Evolutionary conservation across 2,888 invertebrate species (phyloP).

Genomic region (Anticlea derivata): DNA sequence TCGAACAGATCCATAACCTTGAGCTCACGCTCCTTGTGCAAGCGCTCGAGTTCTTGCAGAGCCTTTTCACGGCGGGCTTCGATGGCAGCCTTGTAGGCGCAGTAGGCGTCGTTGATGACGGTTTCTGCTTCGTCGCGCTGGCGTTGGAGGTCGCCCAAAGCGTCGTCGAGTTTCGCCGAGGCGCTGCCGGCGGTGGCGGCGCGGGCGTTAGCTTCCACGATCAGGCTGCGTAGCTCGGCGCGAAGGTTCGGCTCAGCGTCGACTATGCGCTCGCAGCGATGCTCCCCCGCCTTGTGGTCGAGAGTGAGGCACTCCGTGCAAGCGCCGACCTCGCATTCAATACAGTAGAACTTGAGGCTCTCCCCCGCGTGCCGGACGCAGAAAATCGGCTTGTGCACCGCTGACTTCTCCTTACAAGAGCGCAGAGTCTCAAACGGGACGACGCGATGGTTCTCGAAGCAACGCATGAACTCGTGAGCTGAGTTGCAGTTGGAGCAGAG

Average conservation of each 20-base stretch:
- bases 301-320: constrained; percentile 94
- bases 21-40: constrained; percentile 93
- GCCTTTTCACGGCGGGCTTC: constrained; percentile 92
- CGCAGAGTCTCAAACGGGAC: constrained; percentile 94
- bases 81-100: constrained; percentile 91
- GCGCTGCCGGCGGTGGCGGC: constrained; percentile 90
- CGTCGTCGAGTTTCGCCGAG: constrained; percentile 89
- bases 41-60: constrained; percentile 87
- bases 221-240: constrained; percentile 89
- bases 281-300: constrained; percentile 92
- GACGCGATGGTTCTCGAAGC: constrained; percentile 97
- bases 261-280: constrained; percentile 92
- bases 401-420: constrained; percentile 90
- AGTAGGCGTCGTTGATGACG: constrained; percentile 91
- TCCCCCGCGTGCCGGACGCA: constrained; percentile 92
- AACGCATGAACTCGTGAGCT: constrained; percentile 98
- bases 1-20: constrained; percentile 95
- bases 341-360: constrained; percentile 94
- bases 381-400: constrained; percentile 94
- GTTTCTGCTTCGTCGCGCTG: constrained; percentile 94
- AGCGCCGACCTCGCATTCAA: constrained; percentile 92
- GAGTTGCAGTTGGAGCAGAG: constrained; percentile 97
- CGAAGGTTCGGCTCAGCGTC: constrained; percentile 91
- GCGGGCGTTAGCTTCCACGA: constrained; percentile 90
- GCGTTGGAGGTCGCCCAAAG: constrained; percentile 92